Base-by-base conservation (phyloP, 2,113 vertebrate genomes). In the Oryzias javanicus region DNA sequence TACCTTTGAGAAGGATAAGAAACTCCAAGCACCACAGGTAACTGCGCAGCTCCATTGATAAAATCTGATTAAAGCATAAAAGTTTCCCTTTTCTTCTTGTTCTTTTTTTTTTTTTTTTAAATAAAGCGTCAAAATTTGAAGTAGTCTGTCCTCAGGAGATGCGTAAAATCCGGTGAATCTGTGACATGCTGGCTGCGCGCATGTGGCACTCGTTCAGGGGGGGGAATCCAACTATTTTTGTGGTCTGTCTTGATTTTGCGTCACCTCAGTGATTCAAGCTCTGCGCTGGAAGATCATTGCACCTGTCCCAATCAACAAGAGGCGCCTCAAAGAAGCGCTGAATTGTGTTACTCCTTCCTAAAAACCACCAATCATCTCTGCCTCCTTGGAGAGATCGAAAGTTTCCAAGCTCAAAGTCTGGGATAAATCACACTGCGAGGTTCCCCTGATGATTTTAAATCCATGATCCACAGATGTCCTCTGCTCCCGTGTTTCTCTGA, bases 1-100 rank as follows among this genome's bases (percentile, higher is more conserved):
- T 35, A 92, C 91, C 90, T 90, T 83, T 88, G 8, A 91, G 73
- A 15, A 92, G 82, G 58, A 91, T 57, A 55, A 88, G 63, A 67
- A 84, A 82, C 74, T 86, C 75, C 67, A 91, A 57, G 66, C 77
- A 70, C 49, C 90, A 22, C 78, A 91, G 74, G 74, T 76, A 85
- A 81, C 71, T 86, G 10, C 60, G 67, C 52, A 83, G 75, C 81
- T 90, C 88, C 91, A 92, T 92, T 79, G 84, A 61, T 49, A 29
- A 69, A 52, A 27, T n/a, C 7, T 17, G 45, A 62, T 25, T 29
- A 70, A 69, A 62, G 48, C 46, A 67, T 59, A 48, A 18, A 52
- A 25, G 1, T 29, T 49, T 49, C 25, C 17, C 6, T 46, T 24
- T 57, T 46, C 8, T 55, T 16, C 1, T 46, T 46, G 24, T 4